Conservation (phyloP, 2,888 invertebrate species). For the Heteromurus nitidus region DNA sequence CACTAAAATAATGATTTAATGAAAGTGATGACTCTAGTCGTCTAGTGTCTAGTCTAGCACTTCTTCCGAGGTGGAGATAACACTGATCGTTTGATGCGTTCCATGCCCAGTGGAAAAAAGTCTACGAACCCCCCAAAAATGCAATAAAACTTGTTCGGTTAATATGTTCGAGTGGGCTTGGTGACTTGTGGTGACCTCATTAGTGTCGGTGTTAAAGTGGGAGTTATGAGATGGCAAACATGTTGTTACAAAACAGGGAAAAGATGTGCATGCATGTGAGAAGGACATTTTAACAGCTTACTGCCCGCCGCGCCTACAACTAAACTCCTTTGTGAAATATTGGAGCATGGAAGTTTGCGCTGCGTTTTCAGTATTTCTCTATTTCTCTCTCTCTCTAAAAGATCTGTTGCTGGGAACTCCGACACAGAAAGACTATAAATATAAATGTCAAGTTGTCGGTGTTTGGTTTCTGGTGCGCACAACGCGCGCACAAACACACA, state of each 20-base stretch:
- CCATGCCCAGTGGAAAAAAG: too few relatives aligned
- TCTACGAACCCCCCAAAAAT: too few relatives aligned
- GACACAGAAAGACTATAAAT: slow-evolving; percentile 64
- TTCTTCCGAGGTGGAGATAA: too few relatives aligned
- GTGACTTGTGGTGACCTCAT: slow-evolving; percentile 65
- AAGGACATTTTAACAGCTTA: slow-evolving; percentile 36
- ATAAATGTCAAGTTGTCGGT: slow-evolving; percentile 62
- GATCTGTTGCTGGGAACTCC: slow-evolving; percentile 62
- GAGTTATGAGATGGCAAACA: slow-evolving; percentile 64
- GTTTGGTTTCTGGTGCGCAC: slow-evolving; percentile 34
- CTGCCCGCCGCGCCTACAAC: slow-evolving; percentile 43
- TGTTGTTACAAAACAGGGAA: slow-evolving; percentile 46
- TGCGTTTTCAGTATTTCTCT: slow-evolving; percentile 8
- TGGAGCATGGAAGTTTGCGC: background rate
- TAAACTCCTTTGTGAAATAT: background rate
- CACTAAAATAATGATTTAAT: too few relatives aligned
- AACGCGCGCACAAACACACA: too few relatives aligned
- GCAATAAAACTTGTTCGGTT: too few relatives aligned
- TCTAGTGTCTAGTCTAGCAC: too few relatives aligned
- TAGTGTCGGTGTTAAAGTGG: slow-evolving; percentile 63
- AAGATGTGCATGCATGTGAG: slow-evolving; percentile 24
- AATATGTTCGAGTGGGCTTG: slow-evolving; percentile 29
- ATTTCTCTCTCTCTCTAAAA: slow-evolving; percentile 11
- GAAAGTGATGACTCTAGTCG: too few relatives aligned
- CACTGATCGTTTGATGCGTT: too few relatives aligned